These are phyloP conservation scores for Trypoxylon attenuatum DNA, from an alignment of 2,888 invertebrate genomes.

Conservation along the genomic window DNA sequence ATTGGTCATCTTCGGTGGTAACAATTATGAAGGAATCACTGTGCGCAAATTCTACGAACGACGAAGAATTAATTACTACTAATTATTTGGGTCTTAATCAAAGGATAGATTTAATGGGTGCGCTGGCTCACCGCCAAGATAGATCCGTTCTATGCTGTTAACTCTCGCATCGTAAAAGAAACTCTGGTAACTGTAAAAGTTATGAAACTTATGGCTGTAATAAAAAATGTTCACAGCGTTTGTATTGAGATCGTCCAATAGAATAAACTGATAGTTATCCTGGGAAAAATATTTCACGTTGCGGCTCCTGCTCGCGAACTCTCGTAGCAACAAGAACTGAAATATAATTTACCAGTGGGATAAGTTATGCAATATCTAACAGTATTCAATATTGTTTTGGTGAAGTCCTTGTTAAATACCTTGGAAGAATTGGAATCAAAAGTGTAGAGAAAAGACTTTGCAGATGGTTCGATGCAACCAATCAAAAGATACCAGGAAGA, in stretches of 20 bases:
- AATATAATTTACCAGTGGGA: neutral
- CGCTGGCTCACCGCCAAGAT: conserved; percentile 61
- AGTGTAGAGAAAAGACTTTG: conserved; percentile 55
- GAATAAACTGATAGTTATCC: conserved; percentile 53
- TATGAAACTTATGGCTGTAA: conserved; percentile 51
- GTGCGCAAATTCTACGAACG: conserved; percentile 44
- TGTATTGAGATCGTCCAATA: conserved; percentile 58
- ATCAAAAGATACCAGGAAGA: conserved; percentile 50
- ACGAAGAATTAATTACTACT: neutral
- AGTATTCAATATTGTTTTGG: neutral
- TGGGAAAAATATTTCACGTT: conserved; percentile 52
- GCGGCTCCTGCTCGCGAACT: conserved; percentile 58
- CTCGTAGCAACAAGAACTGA: conserved; percentile 55
- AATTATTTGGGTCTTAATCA: no score
- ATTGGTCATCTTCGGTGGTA: conserved; percentile 57
- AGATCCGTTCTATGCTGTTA: conserved; percentile 57
- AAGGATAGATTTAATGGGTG: no score
- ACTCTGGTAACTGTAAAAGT: conserved; percentile 62
- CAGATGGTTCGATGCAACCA: conserved; percentile 50
- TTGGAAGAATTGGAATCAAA: conserved; percentile 37
- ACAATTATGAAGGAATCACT: conserved; percentile 56
- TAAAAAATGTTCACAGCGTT: conserved; percentile 59
- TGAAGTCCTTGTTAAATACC: conserved; percentile 31
- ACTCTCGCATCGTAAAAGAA: conserved; percentile 55
- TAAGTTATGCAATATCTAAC: no score